Evolutionary conservation across 2,888 invertebrate species (phyloP), one percentile per base, ranked within the genome.

Genomic region (Xestia rhomboidea): DNA sequence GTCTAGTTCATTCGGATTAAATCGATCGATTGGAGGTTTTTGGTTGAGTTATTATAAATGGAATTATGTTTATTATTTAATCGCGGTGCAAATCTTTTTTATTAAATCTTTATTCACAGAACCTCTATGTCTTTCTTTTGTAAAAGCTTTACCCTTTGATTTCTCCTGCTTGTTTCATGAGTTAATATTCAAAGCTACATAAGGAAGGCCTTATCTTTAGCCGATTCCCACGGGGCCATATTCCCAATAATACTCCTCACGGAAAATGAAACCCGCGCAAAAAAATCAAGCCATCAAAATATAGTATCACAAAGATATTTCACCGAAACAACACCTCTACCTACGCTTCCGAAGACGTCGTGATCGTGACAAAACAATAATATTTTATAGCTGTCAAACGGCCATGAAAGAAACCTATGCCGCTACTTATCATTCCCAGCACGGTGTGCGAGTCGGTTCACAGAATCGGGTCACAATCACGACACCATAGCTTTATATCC

Each of bases 381-480:
- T 63, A 82, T 86, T 86, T 86, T 86, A 86, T 83, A 27, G 38
- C 81, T 67, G 54, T 67, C 69, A 82, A 73, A 73, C 57, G 77
- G 63, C 68, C 44, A 62, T 81, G 77, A 87, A 85, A 82, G 79
- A 79, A 83, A 73, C 77, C 80, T 77, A 78, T 68, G 87, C 73
- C 74, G 74, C 66, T 78, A 73, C 85, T 88, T 88, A 81, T 80
- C 77, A 77, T 88, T 87, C 87, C 13, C 30, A 44, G 64, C 87
- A 83, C 87, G 87, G 68, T 63, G 76, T 67, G 62, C 71, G 83
- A 82, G 68, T 83, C 77, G 76, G 76, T 88, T 88, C 87, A 76
- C 13, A 30, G 87, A 87, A 88, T 62, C 78, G 68, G 77, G 78
- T 79, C 76, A 77, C 77, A 81, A 70, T 79, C 77, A 68, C 76